Evolutionary conservation across 2,797 vertebrate species (phyloP).

Genomic region (Oreochromis grahami): DNA sequence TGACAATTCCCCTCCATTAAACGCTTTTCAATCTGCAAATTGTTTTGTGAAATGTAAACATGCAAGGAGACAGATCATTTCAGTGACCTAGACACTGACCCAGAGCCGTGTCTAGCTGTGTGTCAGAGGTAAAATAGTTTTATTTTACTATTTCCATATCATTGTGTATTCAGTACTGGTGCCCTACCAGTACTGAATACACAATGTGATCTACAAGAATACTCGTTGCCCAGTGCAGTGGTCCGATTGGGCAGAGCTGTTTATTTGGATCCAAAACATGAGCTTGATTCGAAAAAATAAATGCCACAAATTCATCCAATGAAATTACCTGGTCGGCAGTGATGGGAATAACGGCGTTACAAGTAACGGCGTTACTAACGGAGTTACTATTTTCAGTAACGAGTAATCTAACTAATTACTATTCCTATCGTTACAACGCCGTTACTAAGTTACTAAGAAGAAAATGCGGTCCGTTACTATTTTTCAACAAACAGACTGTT

Average conservation of each 20-base stretch:
- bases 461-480: too few species aligned
- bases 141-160: not conserved
- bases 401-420: too few species aligned
- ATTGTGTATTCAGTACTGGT: not conserved
- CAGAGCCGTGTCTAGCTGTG: not conserved
- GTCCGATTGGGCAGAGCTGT: rapidly evolving
- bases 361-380: too few species aligned
- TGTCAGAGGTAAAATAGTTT: not conserved
- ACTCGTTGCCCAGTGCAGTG: not conserved
- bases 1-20: constrained; percentile 9
- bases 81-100: not conserved
- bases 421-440: too few species aligned
- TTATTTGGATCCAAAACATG: not conserved
- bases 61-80: not conserved
- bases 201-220: not conserved
- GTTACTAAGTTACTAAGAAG: too few species aligned
- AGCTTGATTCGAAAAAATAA: not conserved
- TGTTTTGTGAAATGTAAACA: not conserved
- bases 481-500: too few species aligned
- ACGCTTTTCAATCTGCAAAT: constrained; percentile 15
- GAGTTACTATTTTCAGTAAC: too few species aligned
- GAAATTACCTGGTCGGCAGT: not conserved
- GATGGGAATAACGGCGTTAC: too few species aligned
- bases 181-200: not conserved
- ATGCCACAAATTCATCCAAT: not conserved